Conservation (phyloP, 2,113 vertebrate genomes). For the Phoxinus phoxinus region DNA sequence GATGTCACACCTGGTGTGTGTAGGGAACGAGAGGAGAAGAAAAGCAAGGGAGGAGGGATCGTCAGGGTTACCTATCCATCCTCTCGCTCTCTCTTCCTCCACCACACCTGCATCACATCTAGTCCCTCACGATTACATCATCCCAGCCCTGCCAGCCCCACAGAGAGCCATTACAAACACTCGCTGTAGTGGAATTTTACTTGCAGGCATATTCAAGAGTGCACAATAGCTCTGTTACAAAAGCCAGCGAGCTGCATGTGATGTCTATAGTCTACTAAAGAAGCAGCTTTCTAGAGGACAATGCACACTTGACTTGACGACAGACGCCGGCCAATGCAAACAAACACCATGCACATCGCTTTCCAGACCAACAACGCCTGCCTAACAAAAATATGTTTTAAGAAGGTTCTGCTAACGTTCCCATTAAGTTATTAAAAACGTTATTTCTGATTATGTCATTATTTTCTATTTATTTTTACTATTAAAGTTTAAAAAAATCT, state of each 20-base stretch:
- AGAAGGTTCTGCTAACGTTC: too few species aligned
- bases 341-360: too few species aligned
- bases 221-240: neutral
- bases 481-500: too few species aligned
- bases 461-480: too few species aligned
- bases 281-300: neutral
- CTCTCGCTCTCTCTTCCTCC: neutral
- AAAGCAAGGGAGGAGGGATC: neutral
- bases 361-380: too few species aligned
- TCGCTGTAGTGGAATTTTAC: slow-evolving; percentile 28
- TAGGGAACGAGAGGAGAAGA: slow-evolving; percentile 8
- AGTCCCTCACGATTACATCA: slow-evolving; percentile 21
- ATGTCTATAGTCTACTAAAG: neutral
- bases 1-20: slow-evolving; percentile 49
- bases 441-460: too few species aligned
- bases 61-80: slow-evolving; percentile 18
- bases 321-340: too few species aligned
- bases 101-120: slow-evolving; percentile 30
- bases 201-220: neutral
- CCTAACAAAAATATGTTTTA: too few species aligned
- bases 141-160: neutral
- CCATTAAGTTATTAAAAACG: too few species aligned
- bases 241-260: neutral
- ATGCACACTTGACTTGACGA: too few species aligned
- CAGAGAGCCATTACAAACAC: slow-evolving; percentile 19